Evolutionary conservation across 2,797 vertebrate species (phyloP), one percentile per base, ranked within the genome.

Genomic region (Staurois parvus): DNA sequence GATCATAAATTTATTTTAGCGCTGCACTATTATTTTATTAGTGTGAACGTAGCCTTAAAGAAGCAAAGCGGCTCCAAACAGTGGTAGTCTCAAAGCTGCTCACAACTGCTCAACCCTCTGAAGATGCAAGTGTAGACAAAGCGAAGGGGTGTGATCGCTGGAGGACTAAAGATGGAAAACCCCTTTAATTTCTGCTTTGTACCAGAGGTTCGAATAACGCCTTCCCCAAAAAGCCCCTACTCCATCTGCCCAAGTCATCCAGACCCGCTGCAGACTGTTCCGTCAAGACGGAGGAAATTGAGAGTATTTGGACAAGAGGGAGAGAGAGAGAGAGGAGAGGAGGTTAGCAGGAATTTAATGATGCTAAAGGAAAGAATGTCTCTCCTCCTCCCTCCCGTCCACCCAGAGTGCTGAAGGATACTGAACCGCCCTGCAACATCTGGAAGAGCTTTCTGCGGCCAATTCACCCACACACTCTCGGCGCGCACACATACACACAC

Each of bases 341-440:
- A 56, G 42, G 2, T 4, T 62, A 81, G 40, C 30, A n/a, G 83
- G 62, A 85, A 87, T 70, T 73, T 48, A n/a, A 69, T 80, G 82
- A 81, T 75, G 45, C 79, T 79, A 30, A 76, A 78, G 79, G 73
- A 88, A 79, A 79, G 86, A 87, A 83, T 82, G 69, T 85, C 56
- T 84, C 72, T 72, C 79, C 48, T 70, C 66, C 76, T 83, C 76
- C 62, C 32, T 48, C 69, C 24, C 32, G 15, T 59, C 72, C 52
- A 29, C 66, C 85, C 74, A 17, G 59, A 78, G 56, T 70, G 66
- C 64, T 70, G 84, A 72, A 79, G 77, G 75, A 84, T 83, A 76
- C 75, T 72, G 76, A 40, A 48, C 72, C 84, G 84, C 79, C 84
- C 87, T 66, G 64, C 74, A 83, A 88, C 84, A 85, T 84, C 85